Percentiles rank a stretch among this genome's conserved stretches.
These are phyloP conservation scores for Aphelenchoides besseyi DNA, from an alignment of 1,140 invertebrate species.

Conservation along the genomic window DNA sequence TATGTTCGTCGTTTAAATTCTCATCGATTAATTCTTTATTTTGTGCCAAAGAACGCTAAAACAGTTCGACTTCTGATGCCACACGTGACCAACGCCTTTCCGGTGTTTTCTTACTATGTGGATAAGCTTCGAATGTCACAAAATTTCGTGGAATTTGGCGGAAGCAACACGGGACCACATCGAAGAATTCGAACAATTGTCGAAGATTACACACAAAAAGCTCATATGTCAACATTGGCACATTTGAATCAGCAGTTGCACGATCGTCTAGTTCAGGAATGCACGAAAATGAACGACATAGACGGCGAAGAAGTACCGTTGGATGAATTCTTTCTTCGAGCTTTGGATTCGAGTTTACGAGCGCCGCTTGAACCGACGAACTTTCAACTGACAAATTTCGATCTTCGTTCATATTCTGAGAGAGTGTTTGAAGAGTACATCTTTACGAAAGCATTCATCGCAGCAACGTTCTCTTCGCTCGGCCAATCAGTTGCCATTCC, in stretches of 20 bases:
- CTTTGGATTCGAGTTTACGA: neutral
- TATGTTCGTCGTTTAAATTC: conserved; percentile 41
- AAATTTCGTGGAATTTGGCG: conserved; percentile 19
- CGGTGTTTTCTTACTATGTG: conserved; percentile 43
- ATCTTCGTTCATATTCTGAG: conserved; percentile 29
- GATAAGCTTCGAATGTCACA: conserved; percentile 46
- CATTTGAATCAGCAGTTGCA: conserved; percentile 8
- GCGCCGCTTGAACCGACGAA: conserved; percentile 14
- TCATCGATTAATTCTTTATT: conserved; percentile 34
- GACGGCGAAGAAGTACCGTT: neutral
- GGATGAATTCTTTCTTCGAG: conserved; percentile 14
- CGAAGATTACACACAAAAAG: conserved; percentile 21
- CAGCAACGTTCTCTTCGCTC: conserved; percentile 23
- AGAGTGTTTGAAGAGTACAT: conserved; percentile 38
- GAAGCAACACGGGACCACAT: neutral
- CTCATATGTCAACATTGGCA: conserved; percentile 7
- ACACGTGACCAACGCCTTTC: conserved; percentile 33
- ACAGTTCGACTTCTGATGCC: conserved; percentile 33
- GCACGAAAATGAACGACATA: neutral
- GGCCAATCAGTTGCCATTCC: neutral
- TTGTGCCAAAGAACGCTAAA: conserved; percentile 41
- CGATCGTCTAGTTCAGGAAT: conserved; percentile 4
- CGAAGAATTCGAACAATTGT: conserved; percentile 13
- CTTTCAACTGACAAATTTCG: conserved; percentile 31
- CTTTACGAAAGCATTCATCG: conserved; percentile 43